A percentile compares a stretch with the other conserved stretches of the same genome.
Conservation (phyloP, 1,140 invertebrate genomes). For the Ceratosolen fusciceps region DNA sequence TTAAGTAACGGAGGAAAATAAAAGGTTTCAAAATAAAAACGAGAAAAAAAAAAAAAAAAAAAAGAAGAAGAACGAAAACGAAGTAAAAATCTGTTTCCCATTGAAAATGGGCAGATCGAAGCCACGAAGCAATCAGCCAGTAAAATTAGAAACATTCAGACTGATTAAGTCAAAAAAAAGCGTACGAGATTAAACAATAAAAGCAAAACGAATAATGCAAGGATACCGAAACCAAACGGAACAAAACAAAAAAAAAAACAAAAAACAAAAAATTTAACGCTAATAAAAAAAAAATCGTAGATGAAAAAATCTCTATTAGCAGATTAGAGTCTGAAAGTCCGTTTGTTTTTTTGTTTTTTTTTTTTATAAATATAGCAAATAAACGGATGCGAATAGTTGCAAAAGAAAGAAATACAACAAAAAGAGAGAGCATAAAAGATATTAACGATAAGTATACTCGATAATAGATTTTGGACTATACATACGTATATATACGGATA, state of each 20-base stretch:
- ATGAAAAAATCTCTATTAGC: slow-evolving; percentile 16
- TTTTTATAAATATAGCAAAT: slow-evolving; percentile 7
- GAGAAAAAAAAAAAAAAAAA: too few relatives aligned
- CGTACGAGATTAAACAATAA: too few relatives aligned
- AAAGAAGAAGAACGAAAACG: too few relatives aligned
- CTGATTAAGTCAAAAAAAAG: slow-evolving; percentile 36
- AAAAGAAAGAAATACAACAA: too few relatives aligned
- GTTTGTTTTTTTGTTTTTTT: too few relatives aligned
- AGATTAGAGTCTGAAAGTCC: slow-evolving; percentile 2
- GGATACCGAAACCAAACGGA: too few relatives aligned
- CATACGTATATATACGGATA: too few relatives aligned
- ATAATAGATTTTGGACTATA: slow-evolving; percentile 6
- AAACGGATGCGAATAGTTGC: not conserved
- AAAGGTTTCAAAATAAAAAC: too few relatives aligned
- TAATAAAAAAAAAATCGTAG: not conserved
- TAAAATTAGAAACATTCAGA: slow-evolving; percentile 31
- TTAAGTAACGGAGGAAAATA: slow-evolving; percentile 7
- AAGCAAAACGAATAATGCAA: too few relatives aligned
- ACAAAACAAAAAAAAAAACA: not conserved
- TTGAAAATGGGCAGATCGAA: slow-evolving; percentile 48
- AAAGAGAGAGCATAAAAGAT: not conserved
- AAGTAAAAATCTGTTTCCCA: slow-evolving; percentile 30
- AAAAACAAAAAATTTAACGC: too few relatives aligned
- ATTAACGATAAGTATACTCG: slow-evolving; percentile 2
- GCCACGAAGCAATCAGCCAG: slow-evolving; percentile 40